A percentile compares a stretch with the other conserved stretches of the same genome.
Evolutionary conservation across 2,888 invertebrate genomes (phyloP).

Genomic region (Caenorhabditis imperialis): DNA sequence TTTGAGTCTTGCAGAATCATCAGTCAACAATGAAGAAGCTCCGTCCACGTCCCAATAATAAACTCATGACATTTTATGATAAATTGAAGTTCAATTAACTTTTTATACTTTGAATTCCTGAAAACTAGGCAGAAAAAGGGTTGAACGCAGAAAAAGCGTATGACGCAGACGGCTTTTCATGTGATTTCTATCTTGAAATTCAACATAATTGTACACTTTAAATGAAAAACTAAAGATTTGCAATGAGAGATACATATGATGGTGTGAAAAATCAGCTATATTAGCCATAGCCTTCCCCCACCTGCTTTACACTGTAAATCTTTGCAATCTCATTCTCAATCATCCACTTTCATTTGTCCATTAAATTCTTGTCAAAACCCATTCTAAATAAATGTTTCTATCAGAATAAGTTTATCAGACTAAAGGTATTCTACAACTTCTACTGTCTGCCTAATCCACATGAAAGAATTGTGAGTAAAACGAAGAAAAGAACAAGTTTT

Average conservation of each 20-base stretch:
- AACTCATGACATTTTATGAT: neutral
- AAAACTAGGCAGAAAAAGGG: constrained; percentile 35
- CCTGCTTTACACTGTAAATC: too few relatives aligned
- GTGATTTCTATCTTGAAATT: constrained; percentile 35
- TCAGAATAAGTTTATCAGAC: too few relatives aligned
- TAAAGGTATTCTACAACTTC: too few relatives aligned
- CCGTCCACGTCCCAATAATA: neutral
- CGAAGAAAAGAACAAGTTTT: constrained; percentile 59
- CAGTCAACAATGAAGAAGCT: neutral
- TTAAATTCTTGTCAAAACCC: too few relatives aligned
- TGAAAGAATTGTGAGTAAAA: constrained; percentile 40
- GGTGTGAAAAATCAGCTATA: neutral
- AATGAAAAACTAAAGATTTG: too few relatives aligned
- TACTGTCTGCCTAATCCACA: constrained; percentile 48
- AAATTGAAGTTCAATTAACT: constrained; percentile 7
- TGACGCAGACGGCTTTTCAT: constrained; percentile 39
- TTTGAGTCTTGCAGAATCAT: neutral
- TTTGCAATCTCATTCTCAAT: too few relatives aligned
- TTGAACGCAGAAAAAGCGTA: constrained; percentile 26
- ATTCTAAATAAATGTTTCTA: too few relatives aligned
- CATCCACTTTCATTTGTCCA: too few relatives aligned
- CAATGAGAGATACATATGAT: too few relatives aligned
- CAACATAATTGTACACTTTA: neutral
- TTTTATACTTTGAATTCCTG: constrained; percentile 27
- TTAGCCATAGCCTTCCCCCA: neutral